These are phyloP conservation scores for Teleogryllus occipitalis DNA, from an alignment of 1,140 invertebrate species.

Conservation along the genomic window DNA sequence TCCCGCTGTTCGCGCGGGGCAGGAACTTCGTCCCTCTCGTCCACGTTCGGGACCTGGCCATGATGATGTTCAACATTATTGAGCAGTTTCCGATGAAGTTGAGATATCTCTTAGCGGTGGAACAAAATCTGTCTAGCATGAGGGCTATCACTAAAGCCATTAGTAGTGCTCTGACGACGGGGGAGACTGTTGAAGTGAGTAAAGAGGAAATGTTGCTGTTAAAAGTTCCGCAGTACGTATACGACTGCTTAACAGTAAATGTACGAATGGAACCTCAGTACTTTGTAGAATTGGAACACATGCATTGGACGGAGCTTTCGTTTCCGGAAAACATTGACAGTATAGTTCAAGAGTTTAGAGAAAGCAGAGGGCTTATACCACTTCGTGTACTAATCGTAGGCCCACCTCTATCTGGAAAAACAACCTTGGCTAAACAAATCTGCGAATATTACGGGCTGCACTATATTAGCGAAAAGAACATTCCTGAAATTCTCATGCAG, in stretches of 20 bases:
- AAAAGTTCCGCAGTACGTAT: background rate
- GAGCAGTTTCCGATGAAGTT: background rate
- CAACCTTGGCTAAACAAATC: background rate
- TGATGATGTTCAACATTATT: background rate
- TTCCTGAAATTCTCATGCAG: too few species aligned
- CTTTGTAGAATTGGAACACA: background rate
- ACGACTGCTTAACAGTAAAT: background rate
- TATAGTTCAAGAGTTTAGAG: background rate
- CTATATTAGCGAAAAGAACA: background rate
- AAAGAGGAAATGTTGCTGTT: background rate
- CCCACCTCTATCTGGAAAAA: background rate
- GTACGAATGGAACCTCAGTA: background rate
- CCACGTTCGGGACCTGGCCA: background rate
- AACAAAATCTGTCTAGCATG: background rate
- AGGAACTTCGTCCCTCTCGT: conserved; percentile 18
- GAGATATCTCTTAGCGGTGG: background rate
- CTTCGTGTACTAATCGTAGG: background rate
- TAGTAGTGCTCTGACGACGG: background rate
- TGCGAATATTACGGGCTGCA: background rate
- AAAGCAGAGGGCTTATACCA: background rate
- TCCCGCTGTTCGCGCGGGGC: conserved; percentile 53
- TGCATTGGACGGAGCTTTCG: background rate
- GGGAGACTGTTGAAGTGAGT: background rate
- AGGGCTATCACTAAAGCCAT: background rate
- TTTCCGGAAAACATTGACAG: background rate